phyloP scores from a whole-genome alignment of 2,888 invertebrate species.

The Chydorus sphaericus region DNA sequence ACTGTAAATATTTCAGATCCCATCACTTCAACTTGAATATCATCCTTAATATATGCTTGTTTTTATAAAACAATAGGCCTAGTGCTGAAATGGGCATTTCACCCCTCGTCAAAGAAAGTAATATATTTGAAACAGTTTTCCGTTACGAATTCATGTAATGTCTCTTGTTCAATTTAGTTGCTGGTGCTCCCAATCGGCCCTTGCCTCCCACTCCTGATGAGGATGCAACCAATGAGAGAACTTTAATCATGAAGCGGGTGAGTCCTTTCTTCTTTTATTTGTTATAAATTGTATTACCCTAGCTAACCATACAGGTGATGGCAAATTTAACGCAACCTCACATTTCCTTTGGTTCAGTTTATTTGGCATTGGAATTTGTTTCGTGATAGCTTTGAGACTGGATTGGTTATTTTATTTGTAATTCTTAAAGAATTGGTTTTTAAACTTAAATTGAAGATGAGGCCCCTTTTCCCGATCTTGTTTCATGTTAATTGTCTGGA shows the following conservation, averaged over 20 bases:
- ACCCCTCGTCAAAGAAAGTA: not conserved
- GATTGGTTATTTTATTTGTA: too few species aligned
- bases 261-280: slow-evolving; percentile 33
- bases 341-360: too few species aligned
- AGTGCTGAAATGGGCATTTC: not conserved
- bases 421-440: too few species aligned
- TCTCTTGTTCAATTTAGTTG: slow-evolving; percentile 23
- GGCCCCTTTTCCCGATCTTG: too few species aligned
- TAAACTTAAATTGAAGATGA: too few species aligned
- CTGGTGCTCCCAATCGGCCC: slow-evolving; percentile 71
- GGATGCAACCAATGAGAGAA: slow-evolving; percentile 68
- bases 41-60: not conserved
- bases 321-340: too few species aligned
- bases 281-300: too few species aligned
- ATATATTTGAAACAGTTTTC: not conserved
- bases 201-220: slow-evolving; percentile 91
- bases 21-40: not conserved
- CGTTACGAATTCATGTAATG: not conserved
- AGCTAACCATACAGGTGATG: too few species aligned
- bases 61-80: not conserved
- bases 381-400: too few species aligned
- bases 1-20: slow-evolving; percentile 43
- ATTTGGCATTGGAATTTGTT: too few species aligned
- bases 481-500: too few species aligned
- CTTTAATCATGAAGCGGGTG: slow-evolving; percentile 83